A percentile compares a stretch with the other conserved stretches of the same genome.
phyloP scores from a whole-genome alignment of 92 coral and sea anemone genomes.

The Meandrina meandrites region DNA sequence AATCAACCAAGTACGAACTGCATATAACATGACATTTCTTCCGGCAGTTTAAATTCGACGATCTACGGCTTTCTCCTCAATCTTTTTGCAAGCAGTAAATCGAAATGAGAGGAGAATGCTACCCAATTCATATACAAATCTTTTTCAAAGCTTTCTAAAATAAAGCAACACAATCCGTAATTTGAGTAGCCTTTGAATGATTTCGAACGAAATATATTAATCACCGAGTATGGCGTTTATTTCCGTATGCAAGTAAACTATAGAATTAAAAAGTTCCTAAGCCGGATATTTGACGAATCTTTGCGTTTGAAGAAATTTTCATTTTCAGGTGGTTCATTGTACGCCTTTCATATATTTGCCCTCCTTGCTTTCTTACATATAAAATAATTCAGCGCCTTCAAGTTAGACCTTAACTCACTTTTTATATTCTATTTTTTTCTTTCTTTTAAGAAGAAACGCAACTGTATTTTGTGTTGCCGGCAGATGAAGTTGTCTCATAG shows the following conservation, averaged over 20 bases:
- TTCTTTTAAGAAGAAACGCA: neutral
- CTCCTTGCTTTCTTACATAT: neutral
- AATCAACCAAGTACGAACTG: neutral
- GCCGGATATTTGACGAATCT: conserved; percentile 10
- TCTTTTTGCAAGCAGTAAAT: neutral
- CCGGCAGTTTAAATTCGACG: neutral
- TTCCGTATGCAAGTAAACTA: neutral
- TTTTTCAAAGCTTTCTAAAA: neutral
- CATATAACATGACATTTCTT: neutral
- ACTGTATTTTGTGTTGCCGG: neutral
- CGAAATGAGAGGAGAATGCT: neutral
- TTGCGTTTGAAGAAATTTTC: neutral
- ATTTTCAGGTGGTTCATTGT: neutral
- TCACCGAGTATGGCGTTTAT: neutral
- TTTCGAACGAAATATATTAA: neutral
- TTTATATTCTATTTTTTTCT: neutral
- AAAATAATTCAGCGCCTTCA: neutral
- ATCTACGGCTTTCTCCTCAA: too few relatives aligned
- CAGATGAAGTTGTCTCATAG: neutral
- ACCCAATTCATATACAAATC: neutral
- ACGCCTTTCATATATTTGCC: neutral
- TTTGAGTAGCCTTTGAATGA: neutral
- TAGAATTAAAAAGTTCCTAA: neutral
- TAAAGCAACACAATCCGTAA: neutral
- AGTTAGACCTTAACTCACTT: neutral